Evolutionary conservation across 2,113 vertebrate genomes (phyloP).

Genomic region (Lepus europaeus): DNA sequence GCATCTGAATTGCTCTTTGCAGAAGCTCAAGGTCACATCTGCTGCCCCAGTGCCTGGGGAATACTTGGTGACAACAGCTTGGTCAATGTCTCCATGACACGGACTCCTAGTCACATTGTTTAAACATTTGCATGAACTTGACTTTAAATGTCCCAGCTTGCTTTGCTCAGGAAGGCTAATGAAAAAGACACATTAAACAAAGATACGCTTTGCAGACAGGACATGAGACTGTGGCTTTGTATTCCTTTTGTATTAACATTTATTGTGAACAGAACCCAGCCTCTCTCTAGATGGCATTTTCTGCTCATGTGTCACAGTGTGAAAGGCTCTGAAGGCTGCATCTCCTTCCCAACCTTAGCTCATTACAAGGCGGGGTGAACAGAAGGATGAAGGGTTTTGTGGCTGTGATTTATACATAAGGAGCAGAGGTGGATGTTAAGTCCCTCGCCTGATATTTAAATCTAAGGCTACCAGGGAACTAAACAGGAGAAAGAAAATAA

Average conservation of each 20-base stretch:
- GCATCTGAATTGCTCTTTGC: neutral
- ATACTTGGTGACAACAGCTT: neutral
- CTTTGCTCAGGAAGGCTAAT: constrained; percentile 50
- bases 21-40: constrained; percentile 14
- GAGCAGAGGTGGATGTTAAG: neutral
- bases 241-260: constrained; percentile 13
- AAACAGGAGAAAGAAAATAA: neutral
- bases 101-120: constrained; percentile 8
- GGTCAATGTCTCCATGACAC: constrained; percentile 14
- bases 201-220: neutral
- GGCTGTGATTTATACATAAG: constrained; percentile 13
- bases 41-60: neutral
- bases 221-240: neutral
- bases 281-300: constrained; percentile 22
- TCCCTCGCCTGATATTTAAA: constrained; percentile 18
- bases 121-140: constrained; percentile 37
- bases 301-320: neutral
- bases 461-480: constrained; percentile 41
- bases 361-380: neutral
- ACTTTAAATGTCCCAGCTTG: neutral
- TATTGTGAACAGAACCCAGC: constrained; percentile 21
- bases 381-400: neutral
- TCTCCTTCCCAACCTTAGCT: constrained; percentile 44
- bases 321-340: constrained; percentile 22
- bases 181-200: neutral